Evolutionary conservation across 2,113 vertebrate species (phyloP), one percentile per base, ranked within the genome.

Genomic region (Ciconia maguari): DNA sequence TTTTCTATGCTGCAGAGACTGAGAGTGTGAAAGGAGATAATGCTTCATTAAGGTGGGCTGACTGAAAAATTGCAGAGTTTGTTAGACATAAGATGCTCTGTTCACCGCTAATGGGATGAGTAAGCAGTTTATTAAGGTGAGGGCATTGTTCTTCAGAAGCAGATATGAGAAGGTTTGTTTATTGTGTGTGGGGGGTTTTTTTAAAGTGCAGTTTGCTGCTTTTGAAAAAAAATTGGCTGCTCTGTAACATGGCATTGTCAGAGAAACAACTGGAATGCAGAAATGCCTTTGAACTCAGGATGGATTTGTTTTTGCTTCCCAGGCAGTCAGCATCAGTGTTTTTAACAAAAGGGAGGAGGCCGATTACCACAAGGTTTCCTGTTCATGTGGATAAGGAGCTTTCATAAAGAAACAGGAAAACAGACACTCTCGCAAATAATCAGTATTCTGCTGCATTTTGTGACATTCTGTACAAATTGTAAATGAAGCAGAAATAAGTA

Each of bases 301-400:
- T 78, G 89, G 78, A 36, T 91, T 93, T 95, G 90, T 95, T 97
- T 97, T 93, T 89, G 89, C 83, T 97, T 93, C 90, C 71, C 55
- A 89, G 84, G 81, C 95, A 89, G 80, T 87, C 87, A 80, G 78
- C 78, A 93, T 94, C 93, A 83, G 49, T 92, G 65, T 90, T 91
- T 88, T 89, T 54, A 88, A 95, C 66, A 87, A 89, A 75, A 92
- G 78, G 76, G 87, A 94, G 89, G 38, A 64, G 49, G 60, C n/a
- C 61, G 52, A 84, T 92, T 89, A 91, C 80, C 57, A 57, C 78
- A 95, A 93, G 76, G 81, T 91, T 94, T 95, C 94, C 96, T 96
- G 85, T 89, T 88, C 77, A 49, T 64, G 72, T 89, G 94, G 55
- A 60, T 96, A 89, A 85, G 54, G 77, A 90, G 36, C 87, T 96